Base-by-base conservation (phyloP, 2,797 vertebrate species). In the Acrocephalus scirpaceus region DNA sequence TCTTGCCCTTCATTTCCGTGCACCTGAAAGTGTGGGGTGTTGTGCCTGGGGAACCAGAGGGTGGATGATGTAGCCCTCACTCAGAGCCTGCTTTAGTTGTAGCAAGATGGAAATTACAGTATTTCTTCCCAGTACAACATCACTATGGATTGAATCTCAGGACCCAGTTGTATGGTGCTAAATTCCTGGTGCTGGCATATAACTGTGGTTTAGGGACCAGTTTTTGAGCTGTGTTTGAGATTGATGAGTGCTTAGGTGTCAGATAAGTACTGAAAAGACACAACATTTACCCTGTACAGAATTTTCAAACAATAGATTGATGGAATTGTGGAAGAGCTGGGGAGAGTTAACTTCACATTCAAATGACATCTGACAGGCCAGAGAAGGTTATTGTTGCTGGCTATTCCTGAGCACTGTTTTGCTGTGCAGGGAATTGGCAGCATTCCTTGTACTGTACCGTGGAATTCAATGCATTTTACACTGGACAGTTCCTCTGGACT, bases 391-490 rank as follows among this genome's bases (percentile, higher is more conserved):
- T 32, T 84, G 30, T 62, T 64, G 7, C 27, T 48, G 23, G 11
- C 36, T 86, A 6, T 74, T 81, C 44, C 70, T 18, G 16, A 90
- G 64, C 57, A 16, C 50, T 29, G 36, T 40, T 76, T 57, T 73
- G 42, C 76, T 83, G 4, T 2, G 6, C 56, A n/a, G 45, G n/a
- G 16, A 15, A 4, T 32, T 87, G 71, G 21, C 67, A 65, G 60
- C 19, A 7, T 18, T 45, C 2, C 5, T 64, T 71, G 27, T 71
- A 12, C 13, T 13, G 1, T 77, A 15, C 13, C 3, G 23, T 32
- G 58, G n/a, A 75, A 48, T 92, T 62, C 51, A 62, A 42, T 91
- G 57, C 50, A 23, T 88, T 95, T 96, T 80, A 75, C n/a, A 45
- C 58, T 64, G 51, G 32, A 60, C 36, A 38, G 29, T 73, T 90